These are phyloP conservation scores for Syrmaticus mikado DNA, from an alignment of 2,113 vertebrate genomes.

Conservation along the genomic window DNA sequence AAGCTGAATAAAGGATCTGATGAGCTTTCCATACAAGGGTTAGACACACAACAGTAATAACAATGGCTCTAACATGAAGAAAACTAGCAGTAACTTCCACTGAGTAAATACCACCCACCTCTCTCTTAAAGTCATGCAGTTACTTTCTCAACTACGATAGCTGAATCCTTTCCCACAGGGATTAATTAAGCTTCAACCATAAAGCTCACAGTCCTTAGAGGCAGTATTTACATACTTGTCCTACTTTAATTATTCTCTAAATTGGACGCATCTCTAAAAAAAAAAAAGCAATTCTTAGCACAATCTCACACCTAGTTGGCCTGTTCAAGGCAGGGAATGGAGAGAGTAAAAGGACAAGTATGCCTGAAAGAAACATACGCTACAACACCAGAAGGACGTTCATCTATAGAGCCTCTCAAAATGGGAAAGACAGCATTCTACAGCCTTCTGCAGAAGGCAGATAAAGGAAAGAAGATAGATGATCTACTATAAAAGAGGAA, in stretches of 20 bases:
- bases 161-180: background rate
- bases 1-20: background rate
- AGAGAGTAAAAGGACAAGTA: fast-evolving
- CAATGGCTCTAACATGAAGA: background rate
- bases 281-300: background rate
- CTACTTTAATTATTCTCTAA: background rate
- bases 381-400: background rate
- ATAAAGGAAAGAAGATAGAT: background rate
- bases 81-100: background rate
- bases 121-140: background rate
- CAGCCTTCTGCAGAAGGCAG: background rate
- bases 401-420: background rate
- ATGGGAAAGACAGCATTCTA: background rate
- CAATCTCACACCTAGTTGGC: background rate
- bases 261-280: fast-evolving
- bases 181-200: background rate
- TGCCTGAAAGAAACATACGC: fast-evolving
- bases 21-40: background rate
- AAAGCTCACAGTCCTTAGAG: background rate
- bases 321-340: fast-evolving
- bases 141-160: background rate
- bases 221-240: fast-evolving
- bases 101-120: background rate
- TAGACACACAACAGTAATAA: background rate
- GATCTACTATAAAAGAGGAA: background rate